phyloP scores from a whole-genome alignment of 2,113 vertebrate genomes.

The Euleptes europaea region DNA sequence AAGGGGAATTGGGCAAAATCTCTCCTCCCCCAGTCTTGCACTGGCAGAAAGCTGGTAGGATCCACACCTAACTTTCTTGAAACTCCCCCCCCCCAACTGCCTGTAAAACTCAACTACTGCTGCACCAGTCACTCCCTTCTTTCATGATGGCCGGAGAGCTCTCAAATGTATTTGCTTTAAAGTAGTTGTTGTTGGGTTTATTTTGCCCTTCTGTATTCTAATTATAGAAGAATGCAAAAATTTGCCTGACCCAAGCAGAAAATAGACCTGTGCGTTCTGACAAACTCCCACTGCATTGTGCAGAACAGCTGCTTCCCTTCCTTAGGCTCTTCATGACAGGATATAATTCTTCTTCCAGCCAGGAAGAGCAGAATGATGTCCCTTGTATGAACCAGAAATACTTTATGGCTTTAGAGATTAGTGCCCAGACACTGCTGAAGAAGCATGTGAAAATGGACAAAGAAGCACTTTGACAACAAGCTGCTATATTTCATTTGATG shows the following conservation, averaged over 20 bases:
- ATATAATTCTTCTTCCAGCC: conserved; percentile 63
- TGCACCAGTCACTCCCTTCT: conserved; percentile 52
- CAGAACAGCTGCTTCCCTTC: conserved; percentile 59
- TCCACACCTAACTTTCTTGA: no score
- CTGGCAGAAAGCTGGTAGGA: no score
- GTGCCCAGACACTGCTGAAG: conserved; percentile 18
- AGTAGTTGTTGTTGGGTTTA: no score
- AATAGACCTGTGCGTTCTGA: conserved; percentile 58
- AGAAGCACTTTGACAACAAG: background rate
- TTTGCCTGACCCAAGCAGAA: conserved; percentile 52
- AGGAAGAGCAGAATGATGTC: conserved; percentile 30
- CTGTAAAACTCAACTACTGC: conserved; percentile 50
- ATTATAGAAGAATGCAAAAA: conserved; percentile 56
- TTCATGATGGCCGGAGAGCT: conserved; percentile 43
- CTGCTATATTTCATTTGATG: conserved; percentile 9
- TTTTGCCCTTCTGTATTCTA: conserved; percentile 50
- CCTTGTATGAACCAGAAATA: conserved; percentile 43
- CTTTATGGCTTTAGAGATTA: conserved; percentile 23
- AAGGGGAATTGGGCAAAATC: no score
- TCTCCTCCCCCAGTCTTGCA: no score
- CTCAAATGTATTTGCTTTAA: conserved; percentile 16
- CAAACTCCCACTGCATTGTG: conserved; percentile 50
- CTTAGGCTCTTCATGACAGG: conserved; percentile 49
- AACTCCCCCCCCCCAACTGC: background rate
- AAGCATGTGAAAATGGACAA: background rate